Conservation (phyloP, 2,797 vertebrate genomes). For the Pteropus rufus region DNA sequence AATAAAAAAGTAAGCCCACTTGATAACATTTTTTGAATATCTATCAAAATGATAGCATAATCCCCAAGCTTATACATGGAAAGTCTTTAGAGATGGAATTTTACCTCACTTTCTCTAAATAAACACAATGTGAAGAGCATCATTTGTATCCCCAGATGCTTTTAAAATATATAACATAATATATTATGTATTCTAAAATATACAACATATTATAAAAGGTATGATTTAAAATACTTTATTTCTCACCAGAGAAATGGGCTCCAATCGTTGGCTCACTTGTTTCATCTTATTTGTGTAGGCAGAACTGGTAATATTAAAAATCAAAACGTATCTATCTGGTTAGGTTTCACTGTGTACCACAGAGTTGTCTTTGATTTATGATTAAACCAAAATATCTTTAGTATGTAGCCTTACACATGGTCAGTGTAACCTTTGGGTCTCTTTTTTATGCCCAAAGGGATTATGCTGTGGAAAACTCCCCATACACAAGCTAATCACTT, state of each 20-base stretch:
- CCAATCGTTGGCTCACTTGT: not conserved
- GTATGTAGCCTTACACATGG: not conserved
- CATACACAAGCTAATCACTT: not conserved
- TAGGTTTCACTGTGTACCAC: not conserved
- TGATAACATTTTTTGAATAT: not conserved
- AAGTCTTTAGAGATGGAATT: not conserved
- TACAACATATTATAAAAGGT: not conserved
- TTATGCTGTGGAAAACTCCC: not conserved
- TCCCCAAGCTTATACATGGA: not conserved
- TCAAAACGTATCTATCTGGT: not conserved
- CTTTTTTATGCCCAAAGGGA: not conserved
- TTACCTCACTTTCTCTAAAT: not conserved
- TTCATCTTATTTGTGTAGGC: not conserved
- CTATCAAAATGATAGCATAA: not conserved
- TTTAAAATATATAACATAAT: not conserved
- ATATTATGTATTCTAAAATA: not conserved
- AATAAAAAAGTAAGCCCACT: not conserved
- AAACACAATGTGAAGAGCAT: not conserved
- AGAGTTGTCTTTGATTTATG: not conserved
- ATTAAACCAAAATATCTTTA: conserved; percentile 1
- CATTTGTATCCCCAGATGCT: not conserved
- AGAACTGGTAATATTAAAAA: not conserved
- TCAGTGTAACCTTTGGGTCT: not conserved
- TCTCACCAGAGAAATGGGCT: not conserved
- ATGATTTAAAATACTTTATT: not conserved